These are phyloP conservation scores for Halcyon smyrnensis DNA, from an alignment of 2,797 vertebrate genomes.

Conservation along the genomic window DNA sequence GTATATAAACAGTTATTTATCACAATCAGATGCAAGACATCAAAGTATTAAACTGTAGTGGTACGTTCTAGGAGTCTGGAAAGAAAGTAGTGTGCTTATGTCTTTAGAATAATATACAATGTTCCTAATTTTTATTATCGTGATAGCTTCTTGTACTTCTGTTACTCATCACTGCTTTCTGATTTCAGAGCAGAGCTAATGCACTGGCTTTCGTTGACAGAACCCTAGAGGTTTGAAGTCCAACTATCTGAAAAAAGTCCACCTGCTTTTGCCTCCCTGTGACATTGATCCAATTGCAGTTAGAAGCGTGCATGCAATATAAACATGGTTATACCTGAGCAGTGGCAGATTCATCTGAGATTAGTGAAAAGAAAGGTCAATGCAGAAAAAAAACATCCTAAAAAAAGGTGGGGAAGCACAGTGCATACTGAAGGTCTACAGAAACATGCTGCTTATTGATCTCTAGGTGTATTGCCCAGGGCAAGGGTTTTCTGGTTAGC, in stretches of 20 bases:
- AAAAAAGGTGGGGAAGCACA: not conserved
- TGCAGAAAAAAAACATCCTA: not conserved
- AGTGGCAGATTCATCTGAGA: not conserved
- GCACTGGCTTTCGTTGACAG: not conserved
- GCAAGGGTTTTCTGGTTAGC: not conserved
- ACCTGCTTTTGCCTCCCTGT: not conserved
- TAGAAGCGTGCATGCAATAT: not conserved
- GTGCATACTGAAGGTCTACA: not conserved
- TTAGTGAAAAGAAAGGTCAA: not conserved
- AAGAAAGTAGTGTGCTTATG: not conserved
- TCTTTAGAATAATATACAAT: not conserved
- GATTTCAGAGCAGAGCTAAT: not conserved
- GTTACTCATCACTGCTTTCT: not conserved
- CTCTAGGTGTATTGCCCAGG: not conserved
- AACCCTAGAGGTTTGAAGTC: not conserved
- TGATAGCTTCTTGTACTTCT: not conserved
- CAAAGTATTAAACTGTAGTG: not conserved
- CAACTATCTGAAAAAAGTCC: not conserved
- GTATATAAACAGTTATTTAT: constrained; percentile 11
- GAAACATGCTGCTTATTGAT: not conserved
- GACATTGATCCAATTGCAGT: not conserved
- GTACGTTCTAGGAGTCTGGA: not conserved
- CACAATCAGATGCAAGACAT: not conserved
- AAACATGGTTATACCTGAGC: not conserved
- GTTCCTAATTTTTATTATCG: not conserved